Evolutionary conservation across 2,113 vertebrate genomes (phyloP).

Genomic region (Macrotus californicus): DNA sequence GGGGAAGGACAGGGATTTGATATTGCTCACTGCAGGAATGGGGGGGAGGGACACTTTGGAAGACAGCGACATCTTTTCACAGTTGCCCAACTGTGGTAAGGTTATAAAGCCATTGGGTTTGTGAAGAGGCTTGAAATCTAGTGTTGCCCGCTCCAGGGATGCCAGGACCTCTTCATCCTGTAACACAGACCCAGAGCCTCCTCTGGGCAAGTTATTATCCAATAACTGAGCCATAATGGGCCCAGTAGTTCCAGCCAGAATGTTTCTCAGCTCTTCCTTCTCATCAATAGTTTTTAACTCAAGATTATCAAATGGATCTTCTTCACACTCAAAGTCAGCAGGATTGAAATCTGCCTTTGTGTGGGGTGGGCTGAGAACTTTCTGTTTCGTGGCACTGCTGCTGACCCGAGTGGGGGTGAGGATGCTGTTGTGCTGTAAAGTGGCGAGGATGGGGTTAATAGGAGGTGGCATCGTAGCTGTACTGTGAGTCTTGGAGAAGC

Average conservation of each 20-base stretch:
- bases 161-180: conserved; percentile 81
- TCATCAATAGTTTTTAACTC: conserved; percentile 98
- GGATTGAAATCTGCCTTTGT: conserved; percentile 89
- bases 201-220: conserved; percentile 78
- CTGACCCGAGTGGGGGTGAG: conserved; percentile 94
- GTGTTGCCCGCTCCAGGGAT: conserved; percentile 76
- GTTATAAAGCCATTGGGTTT: conserved; percentile 94
- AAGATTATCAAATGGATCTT: conserved; percentile 96
- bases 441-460: conserved; percentile 91
- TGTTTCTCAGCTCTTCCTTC: conserved; percentile 92
- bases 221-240: conserved; percentile 79
- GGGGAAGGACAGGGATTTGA: conserved; percentile 95
- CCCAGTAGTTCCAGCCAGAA: conserved; percentile 83
- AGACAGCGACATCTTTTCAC: conserved; percentile 85
- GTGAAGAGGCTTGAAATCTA: conserved; percentile 86
- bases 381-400: conserved; percentile 80
- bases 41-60: conserved; percentile 85
- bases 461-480: conserved; percentile 81
- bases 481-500: conserved; percentile 70
- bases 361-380: conserved; percentile 83
- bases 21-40: conserved; percentile 88
- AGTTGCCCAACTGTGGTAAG: conserved; percentile 88
- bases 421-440: conserved; percentile 92
- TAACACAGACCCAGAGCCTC: conserved; percentile 70
- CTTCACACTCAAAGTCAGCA: conserved; percentile 97